Percentiles rank a stretch among this genome's conserved stretches.
Conservation (phyloP, 2,113 vertebrate species). For the Trogon melanurus region DNA sequence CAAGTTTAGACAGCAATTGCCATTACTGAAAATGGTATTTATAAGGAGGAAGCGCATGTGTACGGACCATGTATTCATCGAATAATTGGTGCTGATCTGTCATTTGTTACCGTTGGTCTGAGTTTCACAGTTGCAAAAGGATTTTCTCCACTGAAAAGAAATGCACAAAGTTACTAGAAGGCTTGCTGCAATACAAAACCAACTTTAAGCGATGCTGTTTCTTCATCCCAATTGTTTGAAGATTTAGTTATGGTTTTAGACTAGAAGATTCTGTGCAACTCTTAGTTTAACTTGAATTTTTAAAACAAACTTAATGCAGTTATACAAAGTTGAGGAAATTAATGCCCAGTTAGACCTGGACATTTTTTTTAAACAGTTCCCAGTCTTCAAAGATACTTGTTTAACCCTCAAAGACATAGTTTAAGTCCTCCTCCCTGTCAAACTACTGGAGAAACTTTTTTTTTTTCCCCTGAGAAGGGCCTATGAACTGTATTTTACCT, state of each 20-base stretch:
- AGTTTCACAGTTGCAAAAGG: conserved; percentile 93
- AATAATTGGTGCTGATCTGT: conserved; percentile 90
- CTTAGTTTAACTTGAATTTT: not conserved
- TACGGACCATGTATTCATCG: not conserved
- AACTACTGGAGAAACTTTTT: not conserved
- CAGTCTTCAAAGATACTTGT: not conserved
- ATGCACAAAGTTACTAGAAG: not conserved
- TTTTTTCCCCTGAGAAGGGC: not conserved
- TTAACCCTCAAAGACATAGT: not conserved
- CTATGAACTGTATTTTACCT: not conserved
- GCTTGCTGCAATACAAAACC: not conserved
- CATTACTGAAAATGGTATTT: not conserved
- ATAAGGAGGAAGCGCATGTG: not conserved
- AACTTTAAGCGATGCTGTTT: not conserved
- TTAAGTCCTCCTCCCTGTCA: not conserved
- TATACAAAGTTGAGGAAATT: not conserved
- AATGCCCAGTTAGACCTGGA: not conserved
- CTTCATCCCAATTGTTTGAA: not conserved
- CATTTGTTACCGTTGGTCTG: conserved; percentile 93
- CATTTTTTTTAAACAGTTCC: not conserved
- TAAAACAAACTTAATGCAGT: not conserved
- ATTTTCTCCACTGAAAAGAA: conserved; percentile 88
- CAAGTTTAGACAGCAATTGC: not conserved
- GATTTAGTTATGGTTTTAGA: not conserved
- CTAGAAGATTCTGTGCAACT: not conserved